Base-by-base conservation (phyloP, 2,888 invertebrate species). In the Neocrepidodera transversa region DNA sequence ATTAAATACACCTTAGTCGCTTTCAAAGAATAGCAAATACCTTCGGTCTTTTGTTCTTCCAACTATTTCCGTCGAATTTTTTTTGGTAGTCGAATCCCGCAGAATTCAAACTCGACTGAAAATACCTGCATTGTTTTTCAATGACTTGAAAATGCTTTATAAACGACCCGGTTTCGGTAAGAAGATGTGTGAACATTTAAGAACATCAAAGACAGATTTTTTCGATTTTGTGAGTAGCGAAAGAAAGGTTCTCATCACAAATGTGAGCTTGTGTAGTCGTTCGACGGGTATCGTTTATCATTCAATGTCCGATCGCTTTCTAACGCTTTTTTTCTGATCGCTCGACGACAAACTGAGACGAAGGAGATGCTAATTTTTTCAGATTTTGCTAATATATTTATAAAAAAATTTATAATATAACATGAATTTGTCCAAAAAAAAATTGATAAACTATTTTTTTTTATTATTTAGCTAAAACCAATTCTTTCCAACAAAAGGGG, bases 151-250 rank as follows among this genome's bases (percentile, higher is more conserved):
- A 60, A 60, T 56, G 68, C 69, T 66, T 68, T 69, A 66, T 68
- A 69, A 71, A 69, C 68, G 69, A 69, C 66, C 66, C 56, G 42
- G 58, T 58, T 55, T 36, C 63, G 61, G 57, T 58, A 62, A 64
- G 67, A 63, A 65, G 68, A 71, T 71, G 73, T 69, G 70, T 67
- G 68, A 71, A 71, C 68, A 69, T 65, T 68, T 65, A 55, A 57
- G 67, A 68, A 68, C 69, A 70, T 70, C 72, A 68, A 71, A 72
- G 71, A 72, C 72, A 70, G 67, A 70, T 69, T 72, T 72, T 72
- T 72, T 71, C 63, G 62, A 58, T 65, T 65, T 60, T 61, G 60
- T 55, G 55, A 60, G 58, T 48, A 38, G 47, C 53, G 62, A 64
- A 66, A 66, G 65, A 61, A 61, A 62, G 63, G 60, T 51, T 60